These are phyloP conservation scores for Physella acuta DNA, from an alignment of 1,140 invertebrate genomes.

Conservation along the genomic window DNA sequence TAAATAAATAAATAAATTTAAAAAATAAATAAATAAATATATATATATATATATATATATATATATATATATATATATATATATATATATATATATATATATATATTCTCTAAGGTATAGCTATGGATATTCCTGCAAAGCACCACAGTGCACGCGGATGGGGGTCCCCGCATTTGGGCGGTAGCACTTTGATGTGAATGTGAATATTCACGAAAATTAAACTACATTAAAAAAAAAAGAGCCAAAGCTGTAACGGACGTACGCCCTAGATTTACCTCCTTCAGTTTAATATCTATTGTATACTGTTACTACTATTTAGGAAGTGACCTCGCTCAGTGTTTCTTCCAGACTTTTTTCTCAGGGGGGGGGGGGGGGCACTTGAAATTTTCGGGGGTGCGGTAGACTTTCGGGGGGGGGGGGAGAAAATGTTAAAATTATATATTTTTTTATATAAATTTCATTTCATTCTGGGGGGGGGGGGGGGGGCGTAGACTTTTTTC, in stretches of 20 bases:
- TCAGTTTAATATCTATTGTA: neutral
- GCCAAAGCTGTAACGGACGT: neutral
- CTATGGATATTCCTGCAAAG: neutral
- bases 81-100: slow-evolving; percentile 5
- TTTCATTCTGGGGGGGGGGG: too few relatives aligned
- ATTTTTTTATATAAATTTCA: too few relatives aligned
- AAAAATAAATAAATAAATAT: neutral
- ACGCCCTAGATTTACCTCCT: neutral
- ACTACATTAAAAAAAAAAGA: neutral
- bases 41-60: slow-evolving; percentile 5
- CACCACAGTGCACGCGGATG: neutral
- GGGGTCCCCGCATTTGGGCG: too few relatives aligned
- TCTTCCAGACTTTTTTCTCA: too few relatives aligned
- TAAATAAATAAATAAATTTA: neutral
- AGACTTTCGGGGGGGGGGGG: too few relatives aligned
- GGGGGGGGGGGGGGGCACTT: too few relatives aligned
- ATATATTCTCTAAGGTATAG: neutral
- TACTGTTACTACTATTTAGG: neutral
- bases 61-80: slow-evolving; percentile 5
- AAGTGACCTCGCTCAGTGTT: neutral
- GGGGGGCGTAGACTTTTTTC: too few relatives aligned
- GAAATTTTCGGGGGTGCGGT: too few relatives aligned
- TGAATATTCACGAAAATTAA: too few relatives aligned
- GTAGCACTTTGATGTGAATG: neutral
- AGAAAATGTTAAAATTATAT: too few relatives aligned